These are phyloP conservation scores for Aeoliscus strigatus DNA, from an alignment of 2,797 vertebrate genomes.

Conservation along the genomic window DNA sequence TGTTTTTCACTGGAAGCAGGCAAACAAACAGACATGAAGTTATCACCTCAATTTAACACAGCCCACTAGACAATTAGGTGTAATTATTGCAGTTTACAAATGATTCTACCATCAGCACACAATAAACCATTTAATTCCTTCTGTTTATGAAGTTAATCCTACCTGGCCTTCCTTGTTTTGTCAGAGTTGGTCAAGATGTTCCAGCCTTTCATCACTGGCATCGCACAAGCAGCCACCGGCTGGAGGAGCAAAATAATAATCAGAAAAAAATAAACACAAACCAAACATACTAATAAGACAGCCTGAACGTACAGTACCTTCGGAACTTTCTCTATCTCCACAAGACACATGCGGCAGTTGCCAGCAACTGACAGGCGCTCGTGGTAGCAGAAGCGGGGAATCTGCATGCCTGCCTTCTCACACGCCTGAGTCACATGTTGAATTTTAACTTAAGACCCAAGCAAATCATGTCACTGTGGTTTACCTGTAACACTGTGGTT, in stretches of 20 bases:
- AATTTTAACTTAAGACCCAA: not conserved
- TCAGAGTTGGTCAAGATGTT: conserved; percentile 98
- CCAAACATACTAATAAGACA: too few species aligned
- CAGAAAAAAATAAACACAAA: too few species aligned
- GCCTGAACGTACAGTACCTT: conserved; percentile 64
- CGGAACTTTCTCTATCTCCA: conserved; percentile 91
- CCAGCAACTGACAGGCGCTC: conserved; percentile 96
- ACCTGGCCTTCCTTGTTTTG: conserved; percentile 97
- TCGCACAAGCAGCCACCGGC: conserved; percentile 97
- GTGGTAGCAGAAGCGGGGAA: conserved; percentile 97
- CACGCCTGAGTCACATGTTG: conserved; percentile 53
- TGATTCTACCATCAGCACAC: too few species aligned
- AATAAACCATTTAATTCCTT: too few species aligned
- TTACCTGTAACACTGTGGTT: conserved; percentile 87
- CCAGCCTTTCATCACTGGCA: conserved; percentile 99
- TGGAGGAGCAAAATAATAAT: conserved; percentile 39
- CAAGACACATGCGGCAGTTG: conserved; percentile 98
- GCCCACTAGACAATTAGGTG: too few species aligned
- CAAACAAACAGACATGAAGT: too few species aligned
- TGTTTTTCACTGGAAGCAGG: too few species aligned
- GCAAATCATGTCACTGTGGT: not conserved
- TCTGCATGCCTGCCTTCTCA: conserved; percentile 93
- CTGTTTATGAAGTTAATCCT: not conserved
- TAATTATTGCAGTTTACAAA: too few species aligned
- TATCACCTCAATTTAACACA: too few species aligned